Evolutionary conservation across 2,888 invertebrate species (phyloP), one percentile per base, ranked within the genome.

Genomic region (Cepaea hortensis): DNA sequence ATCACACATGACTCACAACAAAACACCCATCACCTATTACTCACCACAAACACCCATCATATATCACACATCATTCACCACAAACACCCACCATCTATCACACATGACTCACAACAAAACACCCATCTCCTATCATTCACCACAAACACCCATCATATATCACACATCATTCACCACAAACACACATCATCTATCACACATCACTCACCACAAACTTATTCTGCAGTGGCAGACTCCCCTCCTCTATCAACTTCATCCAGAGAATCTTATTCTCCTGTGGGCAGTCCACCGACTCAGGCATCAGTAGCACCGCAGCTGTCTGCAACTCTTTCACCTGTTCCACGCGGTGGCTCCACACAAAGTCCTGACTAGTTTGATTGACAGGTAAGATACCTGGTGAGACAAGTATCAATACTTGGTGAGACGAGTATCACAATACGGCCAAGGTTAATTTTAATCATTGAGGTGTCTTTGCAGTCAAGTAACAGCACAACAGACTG

Each of bases 181-280:
- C 68, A 62, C 35, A 35, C 35, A 35, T 35, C 35, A 35, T 55
- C 55, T 9, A 55, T 55, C 55, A 55, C 3, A 9, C 3, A 55
- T 46, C 23, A 79, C 80, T 92, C 93, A 95, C 95, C 93, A 95
- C 94, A 79, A 95, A 92, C 88, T 94, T 94, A 80, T 95, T 95
- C 89, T 95, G 95, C 87, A 95, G 95, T 88, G 95, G 95, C 35
- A 96, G 94, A 90, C 96, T 95, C 88, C 97, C 97, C 86, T 96
- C 96, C 93, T 97, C 97, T 65, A 98, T 93, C 46, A 97, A 94
- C 96, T 97, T 98, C 97, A 98, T 97, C 50, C 96, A 96, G 81
- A 97, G 95, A 90, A 97, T 95, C n/a, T 96, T 95, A 92, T 96
- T 95, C 87, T 96, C 95, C 89, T 96, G 96, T 0, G 96, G 96